phyloP scores from a whole-genome alignment of 1,140 invertebrate genomes.

The Dysdera silvatica region DNA sequence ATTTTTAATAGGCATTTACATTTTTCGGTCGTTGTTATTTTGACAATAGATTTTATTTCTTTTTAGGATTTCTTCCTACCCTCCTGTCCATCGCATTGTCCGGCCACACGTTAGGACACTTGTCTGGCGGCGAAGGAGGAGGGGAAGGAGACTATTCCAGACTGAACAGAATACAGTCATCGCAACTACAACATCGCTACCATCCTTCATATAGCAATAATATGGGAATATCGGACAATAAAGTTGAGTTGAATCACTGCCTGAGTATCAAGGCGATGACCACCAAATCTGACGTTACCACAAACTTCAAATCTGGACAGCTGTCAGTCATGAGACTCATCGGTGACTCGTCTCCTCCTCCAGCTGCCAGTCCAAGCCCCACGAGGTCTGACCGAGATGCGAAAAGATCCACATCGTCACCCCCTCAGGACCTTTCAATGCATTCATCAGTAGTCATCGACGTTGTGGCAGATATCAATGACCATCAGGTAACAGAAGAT shows the following conservation, averaged over 20 bases:
- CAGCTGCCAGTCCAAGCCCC: background rate
- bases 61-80: conserved; percentile 19
- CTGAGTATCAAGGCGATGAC: conserved; percentile 6
- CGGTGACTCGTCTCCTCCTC: conserved; percentile 13
- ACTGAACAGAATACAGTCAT: conserved; percentile 14
- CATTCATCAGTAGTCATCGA: too few relatives aligned
- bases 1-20: too few relatives aligned
- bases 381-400: too few relatives aligned
- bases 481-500: too few relatives aligned
- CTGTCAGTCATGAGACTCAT: conserved; percentile 20
- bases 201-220: conserved; percentile 2
- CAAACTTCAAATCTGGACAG: conserved; percentile 5
- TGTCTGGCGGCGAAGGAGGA: too few relatives aligned
- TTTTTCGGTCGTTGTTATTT: too few relatives aligned
- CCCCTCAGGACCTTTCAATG: too few relatives aligned
- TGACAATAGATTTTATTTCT: too few relatives aligned
- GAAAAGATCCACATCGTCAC: too few relatives aligned
- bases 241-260: conserved; percentile 19
- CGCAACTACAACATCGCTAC: conserved; percentile 4
- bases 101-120: too few relatives aligned
- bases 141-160: conserved; percentile 8
- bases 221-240: conserved; percentile 29
- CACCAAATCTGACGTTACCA: background rate
- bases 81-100: conserved; percentile 22
- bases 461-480: too few relatives aligned